A percentile compares a stretch with the other conserved stretches of the same genome.
Conservation (phyloP, 2,888 invertebrate genomes). For the Isotomurus palustris region DNA sequence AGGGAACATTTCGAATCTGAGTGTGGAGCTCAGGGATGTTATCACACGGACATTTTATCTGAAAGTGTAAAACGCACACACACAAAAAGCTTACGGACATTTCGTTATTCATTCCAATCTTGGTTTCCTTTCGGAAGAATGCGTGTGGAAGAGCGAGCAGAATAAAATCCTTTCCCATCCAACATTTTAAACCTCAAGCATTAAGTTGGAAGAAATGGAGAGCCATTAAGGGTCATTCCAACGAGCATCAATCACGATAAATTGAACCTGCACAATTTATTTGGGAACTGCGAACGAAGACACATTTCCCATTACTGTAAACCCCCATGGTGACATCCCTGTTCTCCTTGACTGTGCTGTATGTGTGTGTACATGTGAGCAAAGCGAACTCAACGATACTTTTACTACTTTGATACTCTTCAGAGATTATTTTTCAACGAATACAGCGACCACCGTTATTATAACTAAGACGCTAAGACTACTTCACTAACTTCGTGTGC, state of each 20-base stretch:
- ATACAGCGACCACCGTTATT: neutral
- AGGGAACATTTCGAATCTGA: constrained; percentile 54
- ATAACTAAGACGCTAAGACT: neutral
- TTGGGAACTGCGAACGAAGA: neutral
- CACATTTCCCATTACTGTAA: neutral
- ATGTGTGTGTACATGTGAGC: neutral
- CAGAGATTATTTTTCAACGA: constrained; percentile 10
- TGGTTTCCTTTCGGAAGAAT: neutral
- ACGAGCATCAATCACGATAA: constrained; percentile 12
- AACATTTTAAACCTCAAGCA: constrained; percentile 11
- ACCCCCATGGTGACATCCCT: constrained; percentile 15
- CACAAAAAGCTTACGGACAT: neutral
- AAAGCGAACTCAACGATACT: too few species aligned
- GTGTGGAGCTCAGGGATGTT: constrained; percentile 52
- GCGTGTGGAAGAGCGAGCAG: neutral
- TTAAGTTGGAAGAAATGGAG: constrained; percentile 11
- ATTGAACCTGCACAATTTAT: constrained; percentile 14
- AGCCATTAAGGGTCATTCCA: constrained; percentile 16
- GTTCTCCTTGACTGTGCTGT: neutral
- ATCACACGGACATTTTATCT: constrained; percentile 43
- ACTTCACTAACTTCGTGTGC: too few species aligned
- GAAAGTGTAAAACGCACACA: constrained; percentile 8
- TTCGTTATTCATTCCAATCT: neutral
- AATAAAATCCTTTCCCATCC: neutral
- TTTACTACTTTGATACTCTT: too few species aligned